These are phyloP conservation scores for Thaumatotibia leucotreta DNA, from an alignment of 1,140 invertebrate genomes.

Conservation along the genomic window DNA sequence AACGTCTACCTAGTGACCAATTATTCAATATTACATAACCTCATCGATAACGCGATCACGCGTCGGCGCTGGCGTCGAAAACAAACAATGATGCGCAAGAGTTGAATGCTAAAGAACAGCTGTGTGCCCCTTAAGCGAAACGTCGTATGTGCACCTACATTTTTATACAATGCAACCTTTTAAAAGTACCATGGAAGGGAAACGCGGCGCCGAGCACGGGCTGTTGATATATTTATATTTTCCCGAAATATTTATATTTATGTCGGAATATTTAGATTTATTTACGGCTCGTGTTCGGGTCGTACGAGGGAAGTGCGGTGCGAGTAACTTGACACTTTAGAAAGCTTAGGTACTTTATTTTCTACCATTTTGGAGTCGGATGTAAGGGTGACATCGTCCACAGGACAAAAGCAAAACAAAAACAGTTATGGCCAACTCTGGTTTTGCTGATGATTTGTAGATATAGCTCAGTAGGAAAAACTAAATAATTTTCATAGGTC, in stretches of 20 bases:
- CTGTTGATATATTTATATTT: constrained; percentile 62
- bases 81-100: constrained; percentile 53
- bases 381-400: no score
- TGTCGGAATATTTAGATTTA: constrained; percentile 25
- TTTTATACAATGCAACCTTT: not conserved
- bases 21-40: constrained; percentile 8
- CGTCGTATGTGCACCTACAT: not conserved
- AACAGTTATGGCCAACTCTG: not conserved
- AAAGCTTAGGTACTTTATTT: not conserved
- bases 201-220: constrained; percentile 43
- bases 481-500: no score
- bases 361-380: not conserved
- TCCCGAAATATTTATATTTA: constrained; percentile 42
- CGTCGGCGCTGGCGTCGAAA: constrained; percentile 45
- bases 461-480: no score
- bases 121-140: not conserved
- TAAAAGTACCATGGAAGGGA: not conserved
- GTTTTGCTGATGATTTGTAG: no score
- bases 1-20: constrained; percentile 3
- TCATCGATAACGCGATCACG: constrained; percentile 34
- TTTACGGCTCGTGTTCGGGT: not conserved
- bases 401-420: not conserved
- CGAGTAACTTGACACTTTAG: constrained; percentile 8
- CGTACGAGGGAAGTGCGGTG: not conserved
- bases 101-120: constrained; percentile 55